A percentile compares a stretch with the other conserved stretches of the same genome.
These are phyloP conservation scores for Aspidiotus destructor DNA, from an alignment of 2,888 invertebrate genomes.

Conservation along the genomic window DNA sequence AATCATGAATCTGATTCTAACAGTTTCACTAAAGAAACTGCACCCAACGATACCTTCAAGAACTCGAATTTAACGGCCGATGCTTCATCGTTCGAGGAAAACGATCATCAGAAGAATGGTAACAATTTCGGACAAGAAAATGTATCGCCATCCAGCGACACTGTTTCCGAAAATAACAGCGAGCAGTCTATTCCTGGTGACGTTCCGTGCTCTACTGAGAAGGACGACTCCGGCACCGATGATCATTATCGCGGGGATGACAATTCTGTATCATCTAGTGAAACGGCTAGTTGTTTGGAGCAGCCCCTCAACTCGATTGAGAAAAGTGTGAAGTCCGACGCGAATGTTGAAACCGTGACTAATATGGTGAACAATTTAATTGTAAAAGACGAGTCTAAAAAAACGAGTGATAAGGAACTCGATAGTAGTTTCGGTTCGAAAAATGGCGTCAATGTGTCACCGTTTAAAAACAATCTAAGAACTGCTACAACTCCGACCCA, in stretches of 20 bases:
- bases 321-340: not conserved
- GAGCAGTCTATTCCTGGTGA: not conserved
- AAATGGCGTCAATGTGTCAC: not conserved
- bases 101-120: slow-evolving; percentile 10
- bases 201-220: not conserved
- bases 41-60: slow-evolving; percentile 9
- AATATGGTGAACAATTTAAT: not conserved
- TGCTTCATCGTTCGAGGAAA: slow-evolving; percentile 13
- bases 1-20: slow-evolving; percentile 9
- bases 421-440: not conserved
- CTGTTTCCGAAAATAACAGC: not conserved
- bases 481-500: not conserved
- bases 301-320: not conserved
- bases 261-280: not conserved
- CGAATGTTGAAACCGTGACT: not conserved
- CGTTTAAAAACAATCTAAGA: not conserved
- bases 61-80: slow-evolving; percentile 20
- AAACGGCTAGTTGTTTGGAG: not conserved
- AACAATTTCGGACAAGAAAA: slow-evolving; percentile 1
- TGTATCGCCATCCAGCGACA: not conserved
- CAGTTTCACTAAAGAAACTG: not conserved
- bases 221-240: not conserved
- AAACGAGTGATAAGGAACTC: not conserved
- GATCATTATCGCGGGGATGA: not conserved
- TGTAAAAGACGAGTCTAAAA: not conserved